Conservation (phyloP, 2,113 vertebrate species). For the Rhynchomys soricoides region DNA sequence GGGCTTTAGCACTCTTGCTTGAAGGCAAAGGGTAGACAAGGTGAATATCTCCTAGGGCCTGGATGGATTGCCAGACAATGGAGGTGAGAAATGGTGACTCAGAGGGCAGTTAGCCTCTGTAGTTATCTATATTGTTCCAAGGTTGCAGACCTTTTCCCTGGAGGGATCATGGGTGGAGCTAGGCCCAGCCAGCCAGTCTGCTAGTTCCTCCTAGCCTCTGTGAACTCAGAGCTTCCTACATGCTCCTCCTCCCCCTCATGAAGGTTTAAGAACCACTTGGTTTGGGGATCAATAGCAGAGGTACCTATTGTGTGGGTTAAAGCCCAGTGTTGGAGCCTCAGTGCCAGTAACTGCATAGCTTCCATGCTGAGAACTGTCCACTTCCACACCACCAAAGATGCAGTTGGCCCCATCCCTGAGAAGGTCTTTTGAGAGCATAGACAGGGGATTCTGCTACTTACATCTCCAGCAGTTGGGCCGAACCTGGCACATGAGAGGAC, state of each 20-base stretch:
- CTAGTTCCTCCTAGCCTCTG: not conserved
- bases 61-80: not conserved
- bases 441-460: not conserved
- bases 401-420: not conserved
- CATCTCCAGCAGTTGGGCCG: not conserved
- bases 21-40: not conserved
- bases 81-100: not conserved
- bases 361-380: not conserved
- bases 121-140: not conserved
- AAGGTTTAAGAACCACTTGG: not conserved
- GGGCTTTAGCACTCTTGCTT: not conserved
- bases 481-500: not conserved
- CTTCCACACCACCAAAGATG: not conserved
- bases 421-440: not conserved
- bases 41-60: not conserved
- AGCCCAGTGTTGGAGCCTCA: not conserved
- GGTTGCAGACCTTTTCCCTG: slow-evolving; percentile 11
- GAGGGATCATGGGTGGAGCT: not conserved
- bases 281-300: not conserved
- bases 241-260: not conserved
- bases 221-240: not conserved
- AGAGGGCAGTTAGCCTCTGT: not conserved
- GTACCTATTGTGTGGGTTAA: not conserved
- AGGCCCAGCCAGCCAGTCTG: not conserved
- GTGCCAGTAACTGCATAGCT: not conserved